Percentiles rank a stretch among this genome's conserved stretches.
phyloP scores from a whole-genome alignment of 2,797 vertebrate genomes.

The Pseudomugil gertrudae region DNA sequence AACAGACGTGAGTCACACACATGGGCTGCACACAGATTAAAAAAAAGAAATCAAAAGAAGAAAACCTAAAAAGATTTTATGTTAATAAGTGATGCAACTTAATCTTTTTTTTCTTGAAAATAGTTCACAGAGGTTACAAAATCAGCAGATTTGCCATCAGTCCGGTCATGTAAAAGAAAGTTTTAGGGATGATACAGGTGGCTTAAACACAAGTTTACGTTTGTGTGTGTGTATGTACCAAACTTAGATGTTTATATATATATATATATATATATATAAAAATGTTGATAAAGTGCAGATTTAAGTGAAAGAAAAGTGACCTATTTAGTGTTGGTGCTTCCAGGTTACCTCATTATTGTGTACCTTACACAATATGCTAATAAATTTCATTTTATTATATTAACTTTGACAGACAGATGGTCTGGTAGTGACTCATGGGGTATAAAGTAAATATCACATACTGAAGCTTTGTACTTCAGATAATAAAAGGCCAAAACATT shows the following conservation, averaged over 20 bases:
- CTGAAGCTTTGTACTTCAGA: not conserved
- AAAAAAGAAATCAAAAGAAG: not conserved
- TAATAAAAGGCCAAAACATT: not conserved
- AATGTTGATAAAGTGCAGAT: not conserved
- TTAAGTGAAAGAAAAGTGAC: not conserved
- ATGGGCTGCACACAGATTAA: not conserved
- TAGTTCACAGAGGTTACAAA: not conserved
- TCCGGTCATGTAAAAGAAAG: not conserved
- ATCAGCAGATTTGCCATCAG: not conserved
- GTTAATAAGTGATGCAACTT: not conserved
- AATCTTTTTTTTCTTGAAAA: not conserved
- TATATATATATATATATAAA: too few species aligned
- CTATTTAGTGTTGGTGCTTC: not conserved
- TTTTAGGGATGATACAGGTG: not conserved
- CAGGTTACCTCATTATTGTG: not conserved
- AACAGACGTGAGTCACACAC: constrained; percentile 6
- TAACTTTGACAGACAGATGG: constrained; percentile 1
- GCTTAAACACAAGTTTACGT: not conserved
- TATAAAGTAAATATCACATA: not conserved
- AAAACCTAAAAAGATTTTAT: not conserved
- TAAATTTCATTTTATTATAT: not conserved
- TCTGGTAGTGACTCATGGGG: not conserved
- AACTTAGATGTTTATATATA: too few species aligned
- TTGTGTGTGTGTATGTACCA: too few species aligned
- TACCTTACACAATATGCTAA: not conserved